Conservation (phyloP, 2,797 vertebrate species). For the Brotula barbata region DNA sequence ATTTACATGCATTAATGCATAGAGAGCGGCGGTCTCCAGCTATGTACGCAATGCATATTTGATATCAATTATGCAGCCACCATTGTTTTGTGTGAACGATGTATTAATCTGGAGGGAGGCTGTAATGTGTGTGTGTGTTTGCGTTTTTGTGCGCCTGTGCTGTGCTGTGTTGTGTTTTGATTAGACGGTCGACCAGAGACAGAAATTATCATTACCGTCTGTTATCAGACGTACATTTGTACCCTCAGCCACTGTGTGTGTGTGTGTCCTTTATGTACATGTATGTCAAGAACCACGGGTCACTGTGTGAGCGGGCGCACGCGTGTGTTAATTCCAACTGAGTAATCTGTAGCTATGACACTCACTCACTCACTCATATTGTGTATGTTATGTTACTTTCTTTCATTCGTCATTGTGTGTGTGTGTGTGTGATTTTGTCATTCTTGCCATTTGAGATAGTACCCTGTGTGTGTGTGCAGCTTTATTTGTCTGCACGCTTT, state of each 20-base stretch:
- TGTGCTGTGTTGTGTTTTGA: conserved; percentile 38
- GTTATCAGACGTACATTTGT: conserved; percentile 46
- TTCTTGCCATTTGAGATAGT: conserved; percentile 17
- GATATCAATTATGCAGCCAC: conserved; percentile 53
- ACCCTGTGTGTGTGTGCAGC: conserved; percentile 20
- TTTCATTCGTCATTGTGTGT: conserved; percentile 27
- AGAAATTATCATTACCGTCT: conserved; percentile 68
- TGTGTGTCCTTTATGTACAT: conserved; percentile 4
- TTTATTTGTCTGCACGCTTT: conserved; percentile 9
- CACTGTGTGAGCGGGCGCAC: not conserved
- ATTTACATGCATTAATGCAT: conserved; percentile 19
- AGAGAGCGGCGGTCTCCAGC: conserved; percentile 9
- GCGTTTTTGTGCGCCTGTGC: conserved; percentile 24
- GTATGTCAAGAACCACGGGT: conserved; percentile 7
- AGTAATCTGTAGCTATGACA: too few species aligned
- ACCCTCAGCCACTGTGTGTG: conserved; percentile 9
- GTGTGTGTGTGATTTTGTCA: conserved; percentile 3
- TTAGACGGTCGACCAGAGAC: conserved; percentile 63
- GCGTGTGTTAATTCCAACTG: conserved; percentile 60
- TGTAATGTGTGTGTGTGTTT: conserved; percentile 19
- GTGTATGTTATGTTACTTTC: too few species aligned
- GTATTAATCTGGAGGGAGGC: conserved; percentile 57
- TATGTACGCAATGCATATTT: conserved; percentile 45
- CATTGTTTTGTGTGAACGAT: conserved; percentile 59
- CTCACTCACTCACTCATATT: too few species aligned